These are phyloP conservation scores for Toxonevra muliebris DNA, from an alignment of 2,888 invertebrate genomes.

Conservation along the genomic window DNA sequence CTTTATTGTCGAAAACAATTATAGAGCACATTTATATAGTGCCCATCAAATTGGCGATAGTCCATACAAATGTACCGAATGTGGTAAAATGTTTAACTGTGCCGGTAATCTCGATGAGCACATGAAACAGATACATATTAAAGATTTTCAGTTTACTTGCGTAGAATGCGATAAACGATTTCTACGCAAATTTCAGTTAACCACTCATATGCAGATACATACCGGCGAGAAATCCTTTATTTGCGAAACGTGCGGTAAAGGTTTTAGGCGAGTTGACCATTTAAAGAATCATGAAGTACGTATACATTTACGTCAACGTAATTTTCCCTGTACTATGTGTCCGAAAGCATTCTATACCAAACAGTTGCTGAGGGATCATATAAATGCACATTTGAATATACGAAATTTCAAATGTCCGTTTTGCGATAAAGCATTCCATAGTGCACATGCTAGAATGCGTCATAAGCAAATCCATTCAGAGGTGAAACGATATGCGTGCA, in stretches of 20 bases:
- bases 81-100: slow-evolving; percentile 45
- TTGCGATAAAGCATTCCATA: slow-evolving; percentile 54
- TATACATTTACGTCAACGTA: slow-evolving; percentile 33
- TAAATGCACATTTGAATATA: slow-evolving; percentile 53
- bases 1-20: slow-evolving; percentile 44
- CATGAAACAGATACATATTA: slow-evolving; percentile 48
- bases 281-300: slow-evolving; percentile 42
- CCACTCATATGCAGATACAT: slow-evolving; percentile 45
- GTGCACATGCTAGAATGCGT: slow-evolving; percentile 51
- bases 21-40: slow-evolving; percentile 48
- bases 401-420: slow-evolving; percentile 52
- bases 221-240: slow-evolving; percentile 48
- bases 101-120: slow-evolving; percentile 43
- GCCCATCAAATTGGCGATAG: slow-evolving; percentile 48
- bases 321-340: slow-evolving; percentile 32
- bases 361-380: slow-evolving; percentile 48
- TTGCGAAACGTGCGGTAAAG: slow-evolving; percentile 53
- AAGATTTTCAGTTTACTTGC: slow-evolving; percentile 45
- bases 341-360: slow-evolving; percentile 48
- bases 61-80: slow-evolving; percentile 47
- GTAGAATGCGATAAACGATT: slow-evolving; percentile 24
- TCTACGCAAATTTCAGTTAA: slow-evolving; percentile 10
- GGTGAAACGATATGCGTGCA: slow-evolving; percentile 52
- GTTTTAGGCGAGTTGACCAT: slow-evolving; percentile 47
- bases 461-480: slow-evolving; percentile 55